Evolutionary conservation across 2,113 vertebrate species (phyloP).

Genomic region (Callipepla squamata): DNA sequence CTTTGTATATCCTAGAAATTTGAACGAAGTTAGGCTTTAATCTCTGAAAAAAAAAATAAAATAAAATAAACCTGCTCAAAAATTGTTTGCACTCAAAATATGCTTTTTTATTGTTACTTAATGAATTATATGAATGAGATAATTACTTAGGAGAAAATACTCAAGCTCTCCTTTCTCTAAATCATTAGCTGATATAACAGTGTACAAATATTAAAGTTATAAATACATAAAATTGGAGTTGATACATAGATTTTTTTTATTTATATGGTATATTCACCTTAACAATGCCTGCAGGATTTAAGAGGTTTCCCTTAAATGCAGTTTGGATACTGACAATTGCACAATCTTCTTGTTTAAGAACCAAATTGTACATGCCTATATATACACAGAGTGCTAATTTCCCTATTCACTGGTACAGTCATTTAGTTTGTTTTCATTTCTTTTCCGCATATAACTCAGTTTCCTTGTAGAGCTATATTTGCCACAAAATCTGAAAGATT

Average conservation of each 20-base stretch:
- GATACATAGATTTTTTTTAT: neutral
- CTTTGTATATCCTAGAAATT: neutral
- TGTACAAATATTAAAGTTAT: neutral
- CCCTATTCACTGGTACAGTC: neutral
- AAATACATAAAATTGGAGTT: neutral
- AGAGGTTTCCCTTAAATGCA: neutral
- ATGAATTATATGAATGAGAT: neutral
- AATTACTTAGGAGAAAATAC: conserved; percentile 32
- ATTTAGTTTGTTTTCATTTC: neutral
- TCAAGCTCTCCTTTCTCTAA: conserved; percentile 32
- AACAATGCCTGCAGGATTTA: conserved; percentile 7
- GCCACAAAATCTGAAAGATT: neutral
- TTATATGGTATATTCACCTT: neutral
- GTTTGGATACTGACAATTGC: neutral
- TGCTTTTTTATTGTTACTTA: neutral
- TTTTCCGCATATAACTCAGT: neutral
- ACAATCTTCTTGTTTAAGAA: neutral
- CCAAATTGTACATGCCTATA: neutral
- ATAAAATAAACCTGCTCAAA: neutral
- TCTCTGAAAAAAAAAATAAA: neutral
- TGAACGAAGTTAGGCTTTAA: neutral
- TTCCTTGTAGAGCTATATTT: neutral
- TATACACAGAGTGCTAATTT: neutral
- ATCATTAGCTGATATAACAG: neutral
- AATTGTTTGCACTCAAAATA: conserved; percentile 19